Percentiles rank a stretch among this genome's conserved stretches.
phyloP scores from a whole-genome alignment of 1,140 invertebrate species.

The Drosophila lini region DNA sequence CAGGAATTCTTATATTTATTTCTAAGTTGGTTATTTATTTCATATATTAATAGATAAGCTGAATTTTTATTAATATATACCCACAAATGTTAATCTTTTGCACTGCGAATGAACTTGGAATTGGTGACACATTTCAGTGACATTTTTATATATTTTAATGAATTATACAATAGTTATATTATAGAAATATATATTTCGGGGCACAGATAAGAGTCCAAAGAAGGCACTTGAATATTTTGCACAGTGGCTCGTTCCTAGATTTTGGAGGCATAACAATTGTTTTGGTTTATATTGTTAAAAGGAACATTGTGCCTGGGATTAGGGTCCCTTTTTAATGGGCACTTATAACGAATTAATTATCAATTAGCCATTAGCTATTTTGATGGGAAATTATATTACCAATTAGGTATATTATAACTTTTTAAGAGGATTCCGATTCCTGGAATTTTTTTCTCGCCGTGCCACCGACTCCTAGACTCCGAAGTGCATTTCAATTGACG shows the following conservation, averaged over 20 bases:
- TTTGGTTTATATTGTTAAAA: neutral
- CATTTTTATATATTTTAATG: neutral
- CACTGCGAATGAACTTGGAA: slow-evolving; percentile 6
- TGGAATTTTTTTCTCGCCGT: slow-evolving; percentile 23
- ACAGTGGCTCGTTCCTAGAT: neutral
- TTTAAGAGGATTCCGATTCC: neutral
- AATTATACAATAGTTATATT: slow-evolving; percentile 15
- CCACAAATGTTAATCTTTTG: neutral
- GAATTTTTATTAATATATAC: neutral
- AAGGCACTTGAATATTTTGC: neutral
- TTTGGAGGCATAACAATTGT: neutral
- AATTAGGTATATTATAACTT: neutral
- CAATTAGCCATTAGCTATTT: neutral
- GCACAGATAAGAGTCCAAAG: slow-evolving; percentile 9
- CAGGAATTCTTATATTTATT: neutral
- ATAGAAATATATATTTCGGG: slow-evolving; percentile 1
- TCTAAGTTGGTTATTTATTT: neutral
- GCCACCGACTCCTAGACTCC: slow-evolving; percentile 44
- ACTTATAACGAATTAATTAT: neutral
- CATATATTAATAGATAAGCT: slow-evolving; percentile 5
- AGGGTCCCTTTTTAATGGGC: neutral
- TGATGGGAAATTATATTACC: neutral
- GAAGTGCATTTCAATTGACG: slow-evolving; percentile 76
- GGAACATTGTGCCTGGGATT: neutral
- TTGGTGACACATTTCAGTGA: slow-evolving; percentile 6